Evolutionary conservation across 2,113 vertebrate genomes (phyloP).

Genomic region (Fulmarus glacialis): DNA sequence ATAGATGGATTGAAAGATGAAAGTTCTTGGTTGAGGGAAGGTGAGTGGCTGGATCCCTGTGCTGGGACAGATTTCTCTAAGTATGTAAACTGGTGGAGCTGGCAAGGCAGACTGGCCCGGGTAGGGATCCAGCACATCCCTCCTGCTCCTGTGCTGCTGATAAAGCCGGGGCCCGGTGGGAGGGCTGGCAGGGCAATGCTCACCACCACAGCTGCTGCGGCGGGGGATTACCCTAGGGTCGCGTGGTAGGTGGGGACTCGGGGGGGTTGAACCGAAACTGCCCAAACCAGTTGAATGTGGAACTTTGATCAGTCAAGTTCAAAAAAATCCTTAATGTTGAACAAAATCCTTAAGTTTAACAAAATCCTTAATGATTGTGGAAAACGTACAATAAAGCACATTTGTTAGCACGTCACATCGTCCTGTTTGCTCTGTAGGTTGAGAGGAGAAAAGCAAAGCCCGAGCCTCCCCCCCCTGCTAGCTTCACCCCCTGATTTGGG

Average conservation of each 20-base stretch:
- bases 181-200: background rate
- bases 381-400: constrained; percentile 65
- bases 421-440: constrained; percentile 33
- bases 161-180: background rate
- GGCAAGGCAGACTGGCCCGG: fast-evolving
- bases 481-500: background rate
- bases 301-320: background rate
- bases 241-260: background rate
- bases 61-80: background rate
- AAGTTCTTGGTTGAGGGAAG: background rate
- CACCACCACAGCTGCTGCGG: background rate
- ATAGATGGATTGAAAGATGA: background rate
- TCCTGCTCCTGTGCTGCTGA: background rate
- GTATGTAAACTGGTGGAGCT: background rate
- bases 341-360: background rate
- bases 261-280: fast-evolving
- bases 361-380: constrained; percentile 46
- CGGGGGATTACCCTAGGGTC: background rate
- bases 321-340: background rate
- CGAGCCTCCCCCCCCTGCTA: fast-evolving
- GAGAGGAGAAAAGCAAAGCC: background rate
- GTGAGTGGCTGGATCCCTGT: background rate
- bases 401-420: background rate
- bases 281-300: background rate
- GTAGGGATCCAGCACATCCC: background rate